A percentile compares a stretch with the other conserved stretches of the same genome.
phyloP scores from a whole-genome alignment of 2,888 invertebrate species.

The Leucoptera coffeella region DNA sequence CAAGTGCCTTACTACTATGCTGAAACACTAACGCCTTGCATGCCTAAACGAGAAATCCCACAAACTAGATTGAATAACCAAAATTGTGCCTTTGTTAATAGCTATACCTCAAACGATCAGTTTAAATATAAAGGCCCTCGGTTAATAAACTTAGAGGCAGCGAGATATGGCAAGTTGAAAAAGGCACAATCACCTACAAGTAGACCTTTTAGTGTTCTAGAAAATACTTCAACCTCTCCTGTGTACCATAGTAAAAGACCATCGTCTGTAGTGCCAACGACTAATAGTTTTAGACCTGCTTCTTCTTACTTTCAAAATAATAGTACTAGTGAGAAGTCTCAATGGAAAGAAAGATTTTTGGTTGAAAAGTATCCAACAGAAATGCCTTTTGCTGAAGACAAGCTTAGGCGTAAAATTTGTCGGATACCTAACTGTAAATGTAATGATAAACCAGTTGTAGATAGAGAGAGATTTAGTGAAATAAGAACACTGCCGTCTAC shows the following conservation, averaged over 20 bases:
- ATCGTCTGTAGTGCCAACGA: conserved; percentile 35
- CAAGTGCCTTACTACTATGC: conserved; percentile 45
- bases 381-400: conserved; percentile 20
- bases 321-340: conserved; percentile 21
- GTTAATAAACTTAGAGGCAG: too few species aligned
- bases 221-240: conserved; percentile 24
- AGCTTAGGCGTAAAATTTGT: conserved; percentile 26
- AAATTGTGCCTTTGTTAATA: not conserved
- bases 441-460: conserved; percentile 15
- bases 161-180: too few species aligned
- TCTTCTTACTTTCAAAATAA: conserved; percentile 25
- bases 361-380: conserved; percentile 23
- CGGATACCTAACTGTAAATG: conserved; percentile 43
- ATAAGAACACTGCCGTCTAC: conserved; percentile 25
- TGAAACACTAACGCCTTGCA: conserved; percentile 35
- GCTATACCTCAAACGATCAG: not conserved
- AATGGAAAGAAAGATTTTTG: conserved; percentile 36
- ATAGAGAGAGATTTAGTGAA: conserved; percentile 23
- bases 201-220: conserved; percentile 40
- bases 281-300: conserved; percentile 37
- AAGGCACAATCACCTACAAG: too few species aligned
- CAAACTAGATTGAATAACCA: too few species aligned
- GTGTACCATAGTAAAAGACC: conserved; percentile 23
- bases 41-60: too few species aligned
- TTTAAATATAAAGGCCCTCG: not conserved